phyloP scores from a whole-genome alignment of 2,888 invertebrate species.

The Panopea generosa region DNA sequence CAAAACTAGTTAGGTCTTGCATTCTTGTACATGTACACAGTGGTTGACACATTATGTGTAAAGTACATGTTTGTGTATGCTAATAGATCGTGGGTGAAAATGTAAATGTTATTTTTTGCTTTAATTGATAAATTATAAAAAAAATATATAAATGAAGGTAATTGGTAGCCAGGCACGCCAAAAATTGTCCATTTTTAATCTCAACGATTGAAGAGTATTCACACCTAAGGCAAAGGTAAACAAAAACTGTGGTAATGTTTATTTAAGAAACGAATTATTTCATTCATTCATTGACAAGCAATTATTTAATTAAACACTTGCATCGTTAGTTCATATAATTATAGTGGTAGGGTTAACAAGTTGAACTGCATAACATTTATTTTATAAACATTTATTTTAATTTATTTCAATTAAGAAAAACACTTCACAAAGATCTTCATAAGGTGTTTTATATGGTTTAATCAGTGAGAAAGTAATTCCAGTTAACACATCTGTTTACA shows the following conservation, averaged over 20 bases:
- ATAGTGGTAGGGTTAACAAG: too few species aligned
- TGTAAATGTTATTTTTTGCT: neutral
- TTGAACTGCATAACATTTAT: too few species aligned
- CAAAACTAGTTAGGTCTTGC: neutral
- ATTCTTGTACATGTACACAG: neutral
- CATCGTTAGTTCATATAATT: too few species aligned
- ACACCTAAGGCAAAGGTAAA: slow-evolving; percentile 4
- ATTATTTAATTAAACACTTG: too few species aligned
- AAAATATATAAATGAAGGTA: neutral
- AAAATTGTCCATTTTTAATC: slow-evolving; percentile 28
- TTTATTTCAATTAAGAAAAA: too few species aligned
- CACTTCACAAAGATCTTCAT: too few species aligned
- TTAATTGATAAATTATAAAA: neutral
- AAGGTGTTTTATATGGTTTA: too few species aligned
- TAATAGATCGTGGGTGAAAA: too few species aligned
- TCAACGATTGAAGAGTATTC: slow-evolving; percentile 44
- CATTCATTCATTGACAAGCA: neutral
- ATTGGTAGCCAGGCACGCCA: slow-evolving; percentile 58
- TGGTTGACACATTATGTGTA: neutral
- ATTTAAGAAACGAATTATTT: neutral
- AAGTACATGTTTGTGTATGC: neutral
- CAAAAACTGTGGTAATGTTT: neutral
- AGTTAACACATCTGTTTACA: too few species aligned
- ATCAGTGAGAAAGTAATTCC: too few species aligned
- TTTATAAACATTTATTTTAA: too few species aligned